Conservation (phyloP, 1,140 invertebrate genomes). For the Dysdera silvatica region DNA sequence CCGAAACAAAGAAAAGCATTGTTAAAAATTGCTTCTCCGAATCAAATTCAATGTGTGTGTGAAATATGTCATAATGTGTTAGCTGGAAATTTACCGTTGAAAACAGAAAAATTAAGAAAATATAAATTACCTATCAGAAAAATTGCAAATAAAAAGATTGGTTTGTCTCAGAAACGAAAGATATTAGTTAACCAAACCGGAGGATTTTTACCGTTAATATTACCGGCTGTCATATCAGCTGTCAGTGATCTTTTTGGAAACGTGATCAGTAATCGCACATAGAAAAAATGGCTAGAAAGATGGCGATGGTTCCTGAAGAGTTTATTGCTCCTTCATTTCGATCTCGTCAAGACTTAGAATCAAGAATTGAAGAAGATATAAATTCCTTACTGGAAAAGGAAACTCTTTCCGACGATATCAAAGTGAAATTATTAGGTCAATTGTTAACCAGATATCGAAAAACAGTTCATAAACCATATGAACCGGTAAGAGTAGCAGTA, state of each 20-base stretch:
- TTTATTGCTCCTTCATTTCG: neutral
- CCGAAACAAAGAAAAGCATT: neutral
- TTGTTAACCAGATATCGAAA: neutral
- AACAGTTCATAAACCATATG: neutral
- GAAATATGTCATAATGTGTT: conserved; percentile 20
- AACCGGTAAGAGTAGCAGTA: neutral
- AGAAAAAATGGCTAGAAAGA: conserved; percentile 2
- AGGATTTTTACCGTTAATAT: neutral
- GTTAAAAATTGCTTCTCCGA: neutral
- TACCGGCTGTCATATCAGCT: neutral
- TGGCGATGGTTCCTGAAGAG: neutral
- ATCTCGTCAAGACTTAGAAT: neutral
- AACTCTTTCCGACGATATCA: neutral
- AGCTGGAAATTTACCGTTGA: neutral
- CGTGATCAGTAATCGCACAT: neutral
- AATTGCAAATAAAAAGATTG: neutral
- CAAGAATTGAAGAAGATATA: neutral
- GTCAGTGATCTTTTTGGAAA: neutral
- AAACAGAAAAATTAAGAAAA: conserved; percentile 12
- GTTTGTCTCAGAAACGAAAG: neutral
- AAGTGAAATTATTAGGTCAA: conserved; percentile 11
- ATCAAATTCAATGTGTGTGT: neutral
- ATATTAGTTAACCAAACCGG: neutral
- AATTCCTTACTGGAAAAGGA: neutral
- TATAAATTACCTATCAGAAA: conserved; percentile 1